Evolutionary conservation across 2,888 invertebrate genomes (phyloP).

Genomic region (Pammene fasciana): DNA sequence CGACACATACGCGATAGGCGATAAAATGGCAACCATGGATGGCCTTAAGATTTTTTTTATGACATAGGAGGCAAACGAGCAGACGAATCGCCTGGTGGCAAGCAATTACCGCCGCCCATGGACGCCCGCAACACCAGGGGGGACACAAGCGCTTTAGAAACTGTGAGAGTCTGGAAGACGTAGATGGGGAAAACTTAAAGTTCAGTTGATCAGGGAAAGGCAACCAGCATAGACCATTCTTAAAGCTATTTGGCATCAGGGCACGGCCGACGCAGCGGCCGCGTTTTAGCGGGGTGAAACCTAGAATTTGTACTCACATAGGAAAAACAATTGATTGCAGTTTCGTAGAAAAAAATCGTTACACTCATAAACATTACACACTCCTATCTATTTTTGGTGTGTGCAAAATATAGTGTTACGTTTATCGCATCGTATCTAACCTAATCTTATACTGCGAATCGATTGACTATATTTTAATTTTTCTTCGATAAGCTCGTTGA

Average conservation of each 20-base stretch:
- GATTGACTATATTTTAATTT: conserved; percentile 17
- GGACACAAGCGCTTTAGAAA: too few species aligned
- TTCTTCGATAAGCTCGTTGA: conserved; percentile 18
- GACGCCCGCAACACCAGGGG: too few species aligned
- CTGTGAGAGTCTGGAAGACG: neutral
- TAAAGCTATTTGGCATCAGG: conserved; percentile 61
- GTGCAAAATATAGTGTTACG: neutral
- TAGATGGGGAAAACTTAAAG: too few species aligned
- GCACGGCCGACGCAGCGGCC: conserved; percentile 19
- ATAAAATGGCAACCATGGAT: too few species aligned
- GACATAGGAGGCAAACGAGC: too few species aligned
- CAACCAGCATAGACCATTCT: neutral
- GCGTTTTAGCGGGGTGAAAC: conserved; percentile 5
- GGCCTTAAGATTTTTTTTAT: too few species aligned
- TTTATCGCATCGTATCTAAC: conserved; percentile 7
- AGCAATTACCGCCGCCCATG: too few species aligned
- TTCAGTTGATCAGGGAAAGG: neutral
- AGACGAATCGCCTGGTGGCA: too few species aligned
- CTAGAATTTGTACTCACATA: neutral
- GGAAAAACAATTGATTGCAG: too few species aligned
- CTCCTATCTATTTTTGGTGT: neutral
- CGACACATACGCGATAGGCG: too few species aligned
- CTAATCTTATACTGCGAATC: conserved; percentile 9
- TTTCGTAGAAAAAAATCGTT: neutral
- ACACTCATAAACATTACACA: neutral